Conservation (phyloP, 2,888 invertebrate species). For the Tribolium freemani region DNA sequence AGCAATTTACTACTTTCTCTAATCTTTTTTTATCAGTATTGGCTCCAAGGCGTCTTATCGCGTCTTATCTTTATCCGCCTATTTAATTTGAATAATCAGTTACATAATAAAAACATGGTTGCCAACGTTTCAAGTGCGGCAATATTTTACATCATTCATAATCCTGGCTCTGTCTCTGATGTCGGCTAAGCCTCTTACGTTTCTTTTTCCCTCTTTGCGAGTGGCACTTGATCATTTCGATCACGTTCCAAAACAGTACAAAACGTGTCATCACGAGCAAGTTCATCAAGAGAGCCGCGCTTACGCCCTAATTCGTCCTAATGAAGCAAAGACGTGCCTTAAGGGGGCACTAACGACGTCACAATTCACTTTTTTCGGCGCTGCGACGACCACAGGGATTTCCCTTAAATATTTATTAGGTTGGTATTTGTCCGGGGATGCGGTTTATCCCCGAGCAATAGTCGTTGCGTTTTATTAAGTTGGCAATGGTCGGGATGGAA, state of each 20-base stretch:
- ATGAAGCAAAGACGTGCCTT: conserved; percentile 17
- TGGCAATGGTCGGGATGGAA: background rate
- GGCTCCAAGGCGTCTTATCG: background rate
- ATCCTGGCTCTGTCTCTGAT: background rate
- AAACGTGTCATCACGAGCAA: conserved; percentile 24
- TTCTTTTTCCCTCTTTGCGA: background rate
- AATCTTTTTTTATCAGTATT: background rate
- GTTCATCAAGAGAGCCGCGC: conserved; percentile 16
- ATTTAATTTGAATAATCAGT: background rate
- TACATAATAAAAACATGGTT: background rate
- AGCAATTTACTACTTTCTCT: background rate
- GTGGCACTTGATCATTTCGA: background rate
- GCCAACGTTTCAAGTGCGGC: no score
- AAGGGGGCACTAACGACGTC: background rate
- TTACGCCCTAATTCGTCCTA: conserved; percentile 18
- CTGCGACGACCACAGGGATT: background rate
- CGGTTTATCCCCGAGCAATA: conserved; percentile 6
- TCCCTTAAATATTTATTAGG: conserved; percentile 16
- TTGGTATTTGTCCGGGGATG: conserved; percentile 16
- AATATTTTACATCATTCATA: background rate
- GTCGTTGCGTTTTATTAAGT: conserved; percentile 24
- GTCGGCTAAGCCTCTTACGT: background rate
- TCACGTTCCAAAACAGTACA: conserved; percentile 24
- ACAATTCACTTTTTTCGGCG: no score
- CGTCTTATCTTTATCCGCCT: background rate